phyloP scores from a whole-genome alignment of 2,888 invertebrate genomes.

The Serripes groenlandicus region DNA sequence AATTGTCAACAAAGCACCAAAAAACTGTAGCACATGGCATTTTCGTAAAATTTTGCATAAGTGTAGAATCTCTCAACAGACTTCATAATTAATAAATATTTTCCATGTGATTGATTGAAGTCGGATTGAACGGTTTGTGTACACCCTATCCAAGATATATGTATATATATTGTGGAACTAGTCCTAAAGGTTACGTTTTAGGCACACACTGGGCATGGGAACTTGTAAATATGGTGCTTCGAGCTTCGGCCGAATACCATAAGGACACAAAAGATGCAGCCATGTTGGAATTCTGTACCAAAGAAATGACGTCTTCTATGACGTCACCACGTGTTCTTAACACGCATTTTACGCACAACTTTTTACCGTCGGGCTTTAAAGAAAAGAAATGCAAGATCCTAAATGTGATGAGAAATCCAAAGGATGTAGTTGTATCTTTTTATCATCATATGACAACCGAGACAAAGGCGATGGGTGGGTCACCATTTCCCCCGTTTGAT shows the following conservation, averaged over 20 bases:
- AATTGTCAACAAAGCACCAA: no score
- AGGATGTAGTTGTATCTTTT: neutral
- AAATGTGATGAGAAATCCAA: constrained; percentile 5
- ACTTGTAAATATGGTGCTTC: neutral
- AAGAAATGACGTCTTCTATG: neutral
- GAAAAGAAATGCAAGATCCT: constrained; percentile 8
- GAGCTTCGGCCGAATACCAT: constrained; percentile 4
- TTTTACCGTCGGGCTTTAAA: neutral
- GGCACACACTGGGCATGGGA: constrained; percentile 14
- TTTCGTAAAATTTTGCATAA: no score
- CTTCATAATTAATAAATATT: no score
- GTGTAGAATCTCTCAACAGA: no score
- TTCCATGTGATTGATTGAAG: no score
- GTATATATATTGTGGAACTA: no score
- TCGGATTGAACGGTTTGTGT: no score
- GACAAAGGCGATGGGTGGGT: neutral
- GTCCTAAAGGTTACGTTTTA: no score
- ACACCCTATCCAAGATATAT: no score
- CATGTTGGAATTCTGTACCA: constrained; percentile 7
- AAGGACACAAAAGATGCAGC: neutral
- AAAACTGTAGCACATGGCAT: no score
- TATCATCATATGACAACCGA: neutral
- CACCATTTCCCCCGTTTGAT: neutral
- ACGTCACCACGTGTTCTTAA: constrained; percentile 10
- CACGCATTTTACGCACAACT: neutral